Conservation (phyloP, 2,797 vertebrate species). For the Liasis olivaceus region DNA sequence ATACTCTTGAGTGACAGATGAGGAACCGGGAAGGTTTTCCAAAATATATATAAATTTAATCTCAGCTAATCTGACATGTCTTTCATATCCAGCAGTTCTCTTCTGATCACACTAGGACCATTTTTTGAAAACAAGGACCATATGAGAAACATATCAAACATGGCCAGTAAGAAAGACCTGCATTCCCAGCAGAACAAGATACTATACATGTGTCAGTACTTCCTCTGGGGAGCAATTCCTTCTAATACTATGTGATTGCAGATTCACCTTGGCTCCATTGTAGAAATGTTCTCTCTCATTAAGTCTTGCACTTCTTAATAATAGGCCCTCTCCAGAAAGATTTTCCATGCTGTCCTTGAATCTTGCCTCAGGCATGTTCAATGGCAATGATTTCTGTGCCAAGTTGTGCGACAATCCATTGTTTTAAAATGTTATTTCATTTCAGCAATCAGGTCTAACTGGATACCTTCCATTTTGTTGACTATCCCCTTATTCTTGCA, state of each 20-base stretch:
- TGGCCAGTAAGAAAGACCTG: background rate
- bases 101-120: background rate
- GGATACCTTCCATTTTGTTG: background rate
- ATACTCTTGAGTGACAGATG: background rate
- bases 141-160: background rate
- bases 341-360: constrained; percentile 6
- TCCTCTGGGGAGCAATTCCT: background rate
- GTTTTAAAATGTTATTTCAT: constrained; percentile 25
- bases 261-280: background rate
- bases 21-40: background rate
- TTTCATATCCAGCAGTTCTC: background rate
- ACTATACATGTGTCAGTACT: background rate
- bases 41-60: background rate
- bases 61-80: background rate
- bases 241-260: background rate
- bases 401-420: constrained; percentile 4
- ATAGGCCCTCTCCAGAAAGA: background rate
- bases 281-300: background rate
- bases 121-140: background rate
- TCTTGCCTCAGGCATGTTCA: background rate
- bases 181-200: background rate
- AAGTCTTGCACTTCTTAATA: constrained; percentile 8
- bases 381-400: background rate
- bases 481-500: background rate
- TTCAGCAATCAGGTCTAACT: background rate